Conservation (phyloP, 2,888 invertebrate species). For the Drosophila acutilabella region DNA sequence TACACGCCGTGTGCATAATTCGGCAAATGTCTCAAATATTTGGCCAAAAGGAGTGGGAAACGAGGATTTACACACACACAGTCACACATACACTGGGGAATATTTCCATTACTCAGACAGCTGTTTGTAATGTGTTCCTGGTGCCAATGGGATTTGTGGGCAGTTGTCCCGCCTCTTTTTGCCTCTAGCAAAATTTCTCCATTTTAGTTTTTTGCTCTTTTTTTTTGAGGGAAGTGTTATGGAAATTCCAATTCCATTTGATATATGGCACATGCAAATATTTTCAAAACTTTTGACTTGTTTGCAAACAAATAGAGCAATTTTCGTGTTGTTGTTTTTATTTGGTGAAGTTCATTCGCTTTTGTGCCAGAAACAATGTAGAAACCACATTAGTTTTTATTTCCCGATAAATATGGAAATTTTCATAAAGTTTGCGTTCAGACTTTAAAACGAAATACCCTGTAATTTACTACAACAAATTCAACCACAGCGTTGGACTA, state of each 20-base stretch:
- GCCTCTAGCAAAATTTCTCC: conserved; percentile 4
- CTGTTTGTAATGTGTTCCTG: conserved; percentile 67
- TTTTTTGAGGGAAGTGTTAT: conserved; percentile 16
- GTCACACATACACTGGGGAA: conserved; percentile 15
- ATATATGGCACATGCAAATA: conserved; percentile 73
- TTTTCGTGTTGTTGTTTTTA: conserved; percentile 40
- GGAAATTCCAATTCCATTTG: conserved; percentile 63
- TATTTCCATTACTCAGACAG: conserved; percentile 52
- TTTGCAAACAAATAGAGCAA: conserved; percentile 64
- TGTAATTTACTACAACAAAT: too few species aligned
- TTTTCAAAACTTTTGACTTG: conserved; percentile 56
- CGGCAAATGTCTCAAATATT: conserved; percentile 20
- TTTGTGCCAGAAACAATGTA: conserved; percentile 67
- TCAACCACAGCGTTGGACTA: not conserved
- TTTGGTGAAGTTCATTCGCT: conserved; percentile 67
- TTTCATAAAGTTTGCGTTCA: conserved; percentile 40
- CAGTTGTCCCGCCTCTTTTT: not conserved
- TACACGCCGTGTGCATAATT: conserved; percentile 42
- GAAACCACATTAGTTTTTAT: conserved; percentile 46
- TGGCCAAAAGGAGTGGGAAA: not conserved
- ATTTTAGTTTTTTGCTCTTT: conserved; percentile 21
- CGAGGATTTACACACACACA: conserved; percentile 7
- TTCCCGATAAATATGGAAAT: conserved; percentile 55
- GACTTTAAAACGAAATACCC: conserved; percentile 14
- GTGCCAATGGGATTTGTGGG: conserved; percentile 33